Percentiles rank a stretch among this genome's conserved stretches.
These are phyloP conservation scores for Chelidonichthys spinosus DNA, from an alignment of 2,797 vertebrate genomes.

Conservation along the genomic window DNA sequence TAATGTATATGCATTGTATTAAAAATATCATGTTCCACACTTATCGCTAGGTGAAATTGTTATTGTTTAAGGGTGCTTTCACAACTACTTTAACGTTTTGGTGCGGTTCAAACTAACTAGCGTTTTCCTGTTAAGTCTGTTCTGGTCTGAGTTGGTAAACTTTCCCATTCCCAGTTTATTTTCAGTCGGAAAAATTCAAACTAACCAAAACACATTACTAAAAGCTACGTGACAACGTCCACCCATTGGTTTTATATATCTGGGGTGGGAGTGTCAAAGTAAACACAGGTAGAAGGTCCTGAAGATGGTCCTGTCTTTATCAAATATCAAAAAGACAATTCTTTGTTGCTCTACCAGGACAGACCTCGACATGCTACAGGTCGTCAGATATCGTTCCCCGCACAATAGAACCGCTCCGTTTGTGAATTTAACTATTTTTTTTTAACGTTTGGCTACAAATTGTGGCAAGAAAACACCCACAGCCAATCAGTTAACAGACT, in stretches of 20 bases:
- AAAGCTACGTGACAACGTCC: neutral
- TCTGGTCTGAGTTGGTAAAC: neutral
- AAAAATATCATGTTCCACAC: neutral
- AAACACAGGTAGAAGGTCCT: neutral
- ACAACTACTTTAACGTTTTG: neutral
- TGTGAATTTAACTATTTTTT: no score
- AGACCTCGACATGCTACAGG: neutral
- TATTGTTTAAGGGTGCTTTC: slow-evolving; percentile 1
- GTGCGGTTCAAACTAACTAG: neutral
- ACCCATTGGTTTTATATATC: neutral
- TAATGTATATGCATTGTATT: slow-evolving; percentile 8
- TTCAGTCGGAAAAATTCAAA: neutral
- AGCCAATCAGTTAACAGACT: neutral
- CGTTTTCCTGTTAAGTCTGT: neutral
- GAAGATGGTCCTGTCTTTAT: neutral
- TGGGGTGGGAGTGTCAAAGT: neutral
- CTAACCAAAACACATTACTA: neutral
- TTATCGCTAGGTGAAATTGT: neutral
- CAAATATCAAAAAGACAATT: neutral
- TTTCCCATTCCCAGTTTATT: neutral
- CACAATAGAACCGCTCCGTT: neutral
- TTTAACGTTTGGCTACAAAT: neutral
- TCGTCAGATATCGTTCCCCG: no score
- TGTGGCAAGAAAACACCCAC: neutral
- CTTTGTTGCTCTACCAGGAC: neutral